Percentiles rank a stretch among this genome's conserved stretches.
phyloP scores from a whole-genome alignment of 2,113 vertebrate species.

The Gavialis gangeticus region DNA sequence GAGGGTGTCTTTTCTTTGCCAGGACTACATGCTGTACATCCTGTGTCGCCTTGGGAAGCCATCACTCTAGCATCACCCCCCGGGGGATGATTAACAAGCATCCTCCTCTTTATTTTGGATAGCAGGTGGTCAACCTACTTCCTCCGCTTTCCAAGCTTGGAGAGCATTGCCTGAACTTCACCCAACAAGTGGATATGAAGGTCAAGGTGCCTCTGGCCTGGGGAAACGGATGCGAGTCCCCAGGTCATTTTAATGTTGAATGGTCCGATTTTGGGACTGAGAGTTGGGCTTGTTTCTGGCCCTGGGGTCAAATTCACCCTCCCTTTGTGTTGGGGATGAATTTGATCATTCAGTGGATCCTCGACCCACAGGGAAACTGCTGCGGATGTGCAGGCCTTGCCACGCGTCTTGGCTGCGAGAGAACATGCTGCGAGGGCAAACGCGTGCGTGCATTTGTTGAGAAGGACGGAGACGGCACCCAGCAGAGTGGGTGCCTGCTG shows the following conservation, averaged over 20 bases:
- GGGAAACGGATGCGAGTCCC: accelerated
- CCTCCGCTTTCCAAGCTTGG: neutral
- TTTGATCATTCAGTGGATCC: no score
- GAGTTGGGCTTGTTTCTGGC: no score
- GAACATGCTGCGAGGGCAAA: no score
- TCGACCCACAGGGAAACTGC: no score
- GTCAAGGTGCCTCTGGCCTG: neutral
- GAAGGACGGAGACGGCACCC: accelerated
- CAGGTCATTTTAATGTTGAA: accelerated
- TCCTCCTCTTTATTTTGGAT: accelerated
- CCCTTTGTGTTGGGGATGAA: no score
- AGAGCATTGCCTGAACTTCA: no score
- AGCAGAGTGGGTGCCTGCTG: accelerated
- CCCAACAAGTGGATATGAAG: neutral
- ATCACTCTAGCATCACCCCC: neutral
- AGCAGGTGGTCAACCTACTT: neutral
- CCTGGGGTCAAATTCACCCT: no score
- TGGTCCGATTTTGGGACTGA: no score
- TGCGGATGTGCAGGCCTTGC: no score
- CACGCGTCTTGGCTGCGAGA: no score
- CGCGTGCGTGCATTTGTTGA: neutral
- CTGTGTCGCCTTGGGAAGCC: accelerated
- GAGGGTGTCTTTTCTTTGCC: neutral
- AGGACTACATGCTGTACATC: neutral
- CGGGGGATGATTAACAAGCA: neutral